Evolutionary conservation across 2,888 invertebrate species (phyloP).

Genomic region (Cheilosia vulpina): DNA sequence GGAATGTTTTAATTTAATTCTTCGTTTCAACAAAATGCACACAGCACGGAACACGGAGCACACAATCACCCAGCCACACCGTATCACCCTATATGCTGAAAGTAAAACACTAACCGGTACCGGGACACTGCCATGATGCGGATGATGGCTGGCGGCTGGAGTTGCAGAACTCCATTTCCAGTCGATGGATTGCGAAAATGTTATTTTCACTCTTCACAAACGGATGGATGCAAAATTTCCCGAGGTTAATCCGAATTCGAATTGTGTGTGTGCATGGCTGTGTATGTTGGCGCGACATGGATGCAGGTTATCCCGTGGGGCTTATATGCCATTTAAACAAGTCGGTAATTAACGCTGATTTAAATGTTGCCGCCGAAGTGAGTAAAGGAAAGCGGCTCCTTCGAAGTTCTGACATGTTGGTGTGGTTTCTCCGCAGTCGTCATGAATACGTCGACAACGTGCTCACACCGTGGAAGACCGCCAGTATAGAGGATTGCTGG

Average conservation of each 20-base stretch:
- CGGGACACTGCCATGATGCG: background rate
- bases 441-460: background rate
- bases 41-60: background rate
- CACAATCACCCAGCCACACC: slow-evolving; percentile 16
- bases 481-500: slow-evolving; percentile 1
- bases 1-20: slow-evolving; percentile 69
- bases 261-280: too few species aligned
- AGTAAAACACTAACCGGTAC: background rate
- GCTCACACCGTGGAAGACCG: background rate
- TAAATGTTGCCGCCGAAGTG: slow-evolving; percentile 39
- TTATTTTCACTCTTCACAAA: slow-evolving; percentile 41
- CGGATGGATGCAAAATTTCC: slow-evolving; percentile 47
- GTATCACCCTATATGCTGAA: background rate
- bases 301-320: slow-evolving; percentile 42
- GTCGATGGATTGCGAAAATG: slow-evolving; percentile 60
- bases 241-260: slow-evolving; percentile 10
- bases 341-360: slow-evolving; percentile 74
- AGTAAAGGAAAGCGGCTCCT: slow-evolving; percentile 18
- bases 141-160: background rate
- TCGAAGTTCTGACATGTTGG: slow-evolving; percentile 30
- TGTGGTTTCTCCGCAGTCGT: slow-evolving; percentile 29
- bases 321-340: slow-evolving; percentile 57
- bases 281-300: background rate
- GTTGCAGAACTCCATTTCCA: slow-evolving; percentile 55
- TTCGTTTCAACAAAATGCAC: slow-evolving; percentile 61